These are phyloP conservation scores for Pluvialis apricaria DNA, from an alignment of 2,113 vertebrate genomes.

Conservation along the genomic window DNA sequence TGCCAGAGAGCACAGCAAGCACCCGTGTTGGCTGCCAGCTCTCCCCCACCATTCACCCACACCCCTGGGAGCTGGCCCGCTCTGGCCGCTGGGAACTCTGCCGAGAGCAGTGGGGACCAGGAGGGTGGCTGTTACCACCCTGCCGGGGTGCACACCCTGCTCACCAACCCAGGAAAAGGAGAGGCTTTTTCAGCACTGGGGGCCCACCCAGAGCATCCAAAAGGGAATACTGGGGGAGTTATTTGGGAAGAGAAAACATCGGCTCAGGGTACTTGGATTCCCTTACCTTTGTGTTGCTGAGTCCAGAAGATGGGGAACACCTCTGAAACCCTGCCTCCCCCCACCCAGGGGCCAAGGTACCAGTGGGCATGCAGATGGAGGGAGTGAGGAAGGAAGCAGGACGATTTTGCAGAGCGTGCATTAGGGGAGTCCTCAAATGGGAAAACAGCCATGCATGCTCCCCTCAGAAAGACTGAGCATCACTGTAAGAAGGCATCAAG, in stretches of 20 bases:
- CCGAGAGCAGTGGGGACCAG: not conserved
- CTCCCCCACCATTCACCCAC: not conserved
- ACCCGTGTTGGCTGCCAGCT: not conserved
- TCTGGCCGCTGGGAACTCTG: not conserved
- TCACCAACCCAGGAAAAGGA: not conserved
- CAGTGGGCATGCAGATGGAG: not conserved
- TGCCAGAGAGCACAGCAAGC: slow-evolving; percentile 53
- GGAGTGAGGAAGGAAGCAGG: not conserved
- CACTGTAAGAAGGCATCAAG: not conserved
- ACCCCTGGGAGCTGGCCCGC: not conserved
- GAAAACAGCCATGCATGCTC: not conserved
- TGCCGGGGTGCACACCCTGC: not conserved
- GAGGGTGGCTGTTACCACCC: not conserved
- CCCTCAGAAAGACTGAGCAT: not conserved
- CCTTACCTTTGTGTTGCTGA: not conserved
- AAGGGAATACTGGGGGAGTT: not conserved
- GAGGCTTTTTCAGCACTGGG: not conserved
- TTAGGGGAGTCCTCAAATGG: not conserved
- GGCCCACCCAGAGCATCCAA: not conserved
- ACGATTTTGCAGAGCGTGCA: not conserved
- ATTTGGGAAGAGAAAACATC: not conserved
- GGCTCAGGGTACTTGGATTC: not conserved
- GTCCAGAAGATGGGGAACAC: not conserved
- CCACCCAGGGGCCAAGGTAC: not conserved
- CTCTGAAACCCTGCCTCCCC: not conserved